These are phyloP conservation scores for Scarus forsteni DNA, from an alignment of 2,797 vertebrate genomes.

Conservation along the genomic window DNA sequence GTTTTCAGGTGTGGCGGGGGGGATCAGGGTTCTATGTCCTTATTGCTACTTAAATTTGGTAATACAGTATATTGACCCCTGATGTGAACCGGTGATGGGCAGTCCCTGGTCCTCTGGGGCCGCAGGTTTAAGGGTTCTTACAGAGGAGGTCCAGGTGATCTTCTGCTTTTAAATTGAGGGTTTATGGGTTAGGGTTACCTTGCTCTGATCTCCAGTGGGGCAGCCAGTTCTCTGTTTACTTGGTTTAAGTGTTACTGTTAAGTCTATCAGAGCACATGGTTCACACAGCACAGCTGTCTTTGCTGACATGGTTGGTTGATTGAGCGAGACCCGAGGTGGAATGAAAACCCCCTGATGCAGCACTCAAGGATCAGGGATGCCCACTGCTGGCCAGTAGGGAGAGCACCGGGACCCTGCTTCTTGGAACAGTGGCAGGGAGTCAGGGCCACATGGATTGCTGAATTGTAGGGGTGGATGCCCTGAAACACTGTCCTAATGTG, in stretches of 20 bases:
- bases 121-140: constrained; percentile 65
- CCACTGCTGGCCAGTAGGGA: constrained; percentile 79
- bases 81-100: constrained; percentile 82
- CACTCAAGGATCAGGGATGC: constrained; percentile 85
- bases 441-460: constrained; percentile 45
- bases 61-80: constrained; percentile 50
- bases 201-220: constrained; percentile 63
- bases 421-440: constrained; percentile 49
- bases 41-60: constrained; percentile 21
- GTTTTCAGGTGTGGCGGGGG: constrained; percentile 14
- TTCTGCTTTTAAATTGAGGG: constrained; percentile 21
- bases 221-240: constrained; percentile 47
- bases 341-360: constrained; percentile 78
- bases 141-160: constrained; percentile 48
- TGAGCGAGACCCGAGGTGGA: constrained; percentile 87
- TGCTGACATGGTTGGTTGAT: constrained; percentile 70
- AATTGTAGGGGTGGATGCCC: constrained; percentile 34
- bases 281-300: constrained; percentile 67
- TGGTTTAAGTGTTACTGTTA: constrained; percentile 55
- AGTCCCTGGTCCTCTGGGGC: constrained; percentile 83
- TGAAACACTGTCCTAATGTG: constrained; percentile 40
- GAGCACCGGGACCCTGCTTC: constrained; percentile 53
- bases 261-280: constrained; percentile 58
- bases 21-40: constrained; percentile 11
- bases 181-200: constrained; percentile 32